Evolutionary conservation across 2,797 vertebrate species (phyloP), one percentile per base, ranked within the genome.

Genomic region (Galaxias olidus): DNA sequence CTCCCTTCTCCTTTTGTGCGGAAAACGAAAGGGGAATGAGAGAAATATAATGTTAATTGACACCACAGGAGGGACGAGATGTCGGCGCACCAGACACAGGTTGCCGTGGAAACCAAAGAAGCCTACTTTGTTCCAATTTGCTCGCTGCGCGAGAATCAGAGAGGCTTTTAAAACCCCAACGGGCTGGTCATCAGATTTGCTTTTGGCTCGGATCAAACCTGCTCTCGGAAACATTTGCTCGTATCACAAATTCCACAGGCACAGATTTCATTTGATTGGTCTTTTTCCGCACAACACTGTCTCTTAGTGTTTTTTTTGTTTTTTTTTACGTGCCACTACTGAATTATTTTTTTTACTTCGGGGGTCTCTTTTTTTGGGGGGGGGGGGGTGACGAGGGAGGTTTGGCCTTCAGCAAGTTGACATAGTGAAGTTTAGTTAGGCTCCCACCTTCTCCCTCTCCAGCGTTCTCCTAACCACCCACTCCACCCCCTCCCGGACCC

Each of bases 61-160:
- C 59, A 51, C 72, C 59, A 17, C 70, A 54, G 77, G 81, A 77
- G 76, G 64, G 63, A 70, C 56, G 49, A 41, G 59, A 17, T 58
- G 80, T 50, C 71, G 76, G 64, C 77, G 72, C 71, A 14, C 63
- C 77, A 78, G 69, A 68, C 71, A 68, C 71, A 66, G 75, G 89
- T 90, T 90, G 84, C 86, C 77, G 18, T 85, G 84, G 89, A 84
- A 89, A 91, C 90, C 75, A 42, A 41, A 59, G 68, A 17, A 80
- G 77, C 68, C 79, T 74, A 82, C 89, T 62, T 88, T 84, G 86
- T 89, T 86, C 84, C 79, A 88, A 87, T 87, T 87, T 85, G 85
- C 82, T 63, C 46, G 75, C 63, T 68, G 77, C 63, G 71, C 70
- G 8, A 67, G 82, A 81, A 87, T 89, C 84, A 87, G 85, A 86